A percentile compares a stretch with the other conserved stretches of the same genome.
Evolutionary conservation across 2,888 invertebrate species (phyloP).

Genomic region (Protonemura montana): DNA sequence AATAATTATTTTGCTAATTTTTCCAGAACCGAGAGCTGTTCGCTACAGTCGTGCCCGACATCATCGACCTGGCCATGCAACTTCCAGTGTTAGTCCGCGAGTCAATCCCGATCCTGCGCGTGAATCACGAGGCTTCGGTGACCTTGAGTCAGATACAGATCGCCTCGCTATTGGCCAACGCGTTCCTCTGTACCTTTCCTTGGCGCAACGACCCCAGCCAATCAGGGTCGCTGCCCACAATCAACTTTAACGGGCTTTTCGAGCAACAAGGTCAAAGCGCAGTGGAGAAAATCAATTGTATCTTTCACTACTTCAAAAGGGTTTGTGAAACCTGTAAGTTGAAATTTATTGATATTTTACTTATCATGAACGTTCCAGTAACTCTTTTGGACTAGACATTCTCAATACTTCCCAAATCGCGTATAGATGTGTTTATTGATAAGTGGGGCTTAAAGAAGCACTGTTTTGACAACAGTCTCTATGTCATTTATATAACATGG

Average conservation of each 20-base stretch:
- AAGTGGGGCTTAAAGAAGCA: no score
- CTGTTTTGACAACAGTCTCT: no score
- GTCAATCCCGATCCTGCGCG: conserved; percentile 82
- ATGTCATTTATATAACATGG: no score
- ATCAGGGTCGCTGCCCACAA: conserved; percentile 80
- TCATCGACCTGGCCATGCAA: conserved; percentile 78
- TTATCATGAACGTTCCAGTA: no score
- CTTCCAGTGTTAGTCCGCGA: conserved; percentile 79
- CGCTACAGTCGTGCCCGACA: conserved; percentile 72
- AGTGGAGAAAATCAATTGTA: conserved; percentile 86
- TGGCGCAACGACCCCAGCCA: conserved; percentile 72
- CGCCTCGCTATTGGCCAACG: conserved; percentile 87
- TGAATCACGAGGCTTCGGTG: conserved; percentile 61
- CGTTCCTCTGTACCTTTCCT: conserved; percentile 95
- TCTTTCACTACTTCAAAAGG: conserved; percentile 87
- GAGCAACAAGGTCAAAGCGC: conserved; percentile 25
- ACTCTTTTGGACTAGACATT: no score
- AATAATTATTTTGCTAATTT: no score
- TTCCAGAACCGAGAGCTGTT: conserved; percentile 58
- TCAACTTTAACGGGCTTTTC: conserved; percentile 79
- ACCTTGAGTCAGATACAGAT: conserved; percentile 73
- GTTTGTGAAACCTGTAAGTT: conserved; percentile 65
- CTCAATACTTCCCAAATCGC: no score
- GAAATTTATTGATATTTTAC: no score
- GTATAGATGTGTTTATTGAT: no score